Evolutionary conservation across 2,888 invertebrate species (phyloP), one percentile per base, ranked within the genome.

Genomic region (Myopa tessellatipennis): DNA sequence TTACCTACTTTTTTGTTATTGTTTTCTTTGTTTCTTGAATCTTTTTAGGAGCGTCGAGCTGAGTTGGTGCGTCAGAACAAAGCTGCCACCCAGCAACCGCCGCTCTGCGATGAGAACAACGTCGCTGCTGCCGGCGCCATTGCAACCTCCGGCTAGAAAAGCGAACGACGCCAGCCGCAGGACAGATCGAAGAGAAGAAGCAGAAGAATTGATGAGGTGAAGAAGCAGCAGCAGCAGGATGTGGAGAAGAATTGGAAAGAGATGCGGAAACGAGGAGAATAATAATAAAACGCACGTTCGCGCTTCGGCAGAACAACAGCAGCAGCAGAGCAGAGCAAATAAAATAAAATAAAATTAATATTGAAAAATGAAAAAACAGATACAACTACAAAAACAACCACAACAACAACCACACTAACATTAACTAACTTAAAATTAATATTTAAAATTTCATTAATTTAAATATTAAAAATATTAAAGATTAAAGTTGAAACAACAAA

Each of bases 41-140:
- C 79, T 73, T 77, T 77, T 79, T 91, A 98, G 97, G 97, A 97
- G 91, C 94, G 95, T 86, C 96, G 96, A 88, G 96, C 96, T 73
- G 96, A 96, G 90, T 90, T 95, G 85, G 97, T 97, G 84, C 95
- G 97, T 85, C 96, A 95, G 91, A 97, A 97, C 90, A 97, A 96
- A 91, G 94, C 93, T 85, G 87, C 87, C 36, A 78, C 82, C 67
- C 74, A 79, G 75, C 84, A 84, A 79, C 81, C n/a, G n/a, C n/a
- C 86, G 83, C 83, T 85, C 84, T 69, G 84, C 78, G 92, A 92
- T 84, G 91, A 90, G 80, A 90, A 90, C 88, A 91, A 92, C 83
- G 90, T 90, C 83, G 85, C 85, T 79, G 90, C 90, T 84, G 61
- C 61, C 79, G 90, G 90, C 81, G 90, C 91, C 84, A 91, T 93